phyloP scores from a whole-genome alignment of 1,140 invertebrate species.

The Caerostris darwini region DNA sequence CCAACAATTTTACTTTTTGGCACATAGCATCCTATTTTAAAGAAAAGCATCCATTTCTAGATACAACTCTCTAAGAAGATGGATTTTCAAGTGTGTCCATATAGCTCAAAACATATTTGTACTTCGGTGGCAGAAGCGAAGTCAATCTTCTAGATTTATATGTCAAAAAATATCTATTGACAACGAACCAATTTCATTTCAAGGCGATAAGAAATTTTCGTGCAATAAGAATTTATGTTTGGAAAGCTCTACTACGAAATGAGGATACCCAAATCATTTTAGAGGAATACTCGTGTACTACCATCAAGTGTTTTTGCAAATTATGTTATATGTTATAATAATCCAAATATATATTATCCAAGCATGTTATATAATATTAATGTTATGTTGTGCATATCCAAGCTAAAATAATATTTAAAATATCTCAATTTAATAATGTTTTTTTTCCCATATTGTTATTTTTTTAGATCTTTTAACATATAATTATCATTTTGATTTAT shows the following conservation, averaged over 20 bases:
- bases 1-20: too few relatives aligned
- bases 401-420: too few relatives aligned
- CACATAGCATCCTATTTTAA: not conserved
- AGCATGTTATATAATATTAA: too few relatives aligned
- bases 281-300: not conserved
- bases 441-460: too few relatives aligned
- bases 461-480: too few relatives aligned
- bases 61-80: not conserved
- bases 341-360: too few relatives aligned
- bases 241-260: not conserved
- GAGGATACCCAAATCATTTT: not conserved
- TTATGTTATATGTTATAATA: not conserved
- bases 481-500: too few relatives aligned
- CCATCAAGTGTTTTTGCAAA: not conserved
- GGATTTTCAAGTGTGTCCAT: constrained; percentile 48
- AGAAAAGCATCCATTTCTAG: not conserved
- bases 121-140: not conserved
- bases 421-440: too few relatives aligned
- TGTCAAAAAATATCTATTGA: not conserved
- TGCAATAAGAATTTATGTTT: not conserved
- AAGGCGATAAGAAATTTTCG: not conserved
- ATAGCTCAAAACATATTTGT: constrained; percentile 29
- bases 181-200: constrained; percentile 3
- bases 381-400: too few relatives aligned
- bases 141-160: not conserved